These are phyloP conservation scores for Taxidea taxus DNA, from an alignment of 2,113 vertebrate genomes.

Conservation along the genomic window DNA sequence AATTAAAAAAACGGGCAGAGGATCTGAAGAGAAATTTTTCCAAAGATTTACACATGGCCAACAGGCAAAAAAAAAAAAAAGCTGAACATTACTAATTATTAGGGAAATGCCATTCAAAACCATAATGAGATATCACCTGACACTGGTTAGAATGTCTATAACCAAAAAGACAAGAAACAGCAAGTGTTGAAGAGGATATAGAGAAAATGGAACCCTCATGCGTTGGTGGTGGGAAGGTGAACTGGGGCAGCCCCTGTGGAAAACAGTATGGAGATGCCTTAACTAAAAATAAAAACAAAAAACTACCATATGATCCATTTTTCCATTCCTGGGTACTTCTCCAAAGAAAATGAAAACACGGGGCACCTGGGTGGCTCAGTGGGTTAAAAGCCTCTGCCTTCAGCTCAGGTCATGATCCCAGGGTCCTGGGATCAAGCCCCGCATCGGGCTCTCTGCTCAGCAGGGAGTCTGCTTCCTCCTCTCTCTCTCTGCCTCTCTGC, in stretches of 20 bases:
- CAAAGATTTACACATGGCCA: background rate
- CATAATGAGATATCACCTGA: background rate
- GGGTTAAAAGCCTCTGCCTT: too few species aligned
- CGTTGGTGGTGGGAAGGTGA: background rate
- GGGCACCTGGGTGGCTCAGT: too few species aligned
- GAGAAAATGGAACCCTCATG: background rate
- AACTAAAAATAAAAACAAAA: background rate
- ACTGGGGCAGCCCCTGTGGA: background rate
- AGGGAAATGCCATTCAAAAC: background rate
- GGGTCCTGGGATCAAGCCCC: too few species aligned
- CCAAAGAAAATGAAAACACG: background rate
- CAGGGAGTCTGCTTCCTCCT: too few species aligned
- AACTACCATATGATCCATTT: background rate
- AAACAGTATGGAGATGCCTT: background rate
- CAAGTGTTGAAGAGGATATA: background rate
- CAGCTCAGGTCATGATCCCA: too few species aligned
- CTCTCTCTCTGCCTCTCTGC: too few species aligned
- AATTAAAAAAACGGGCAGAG: background rate
- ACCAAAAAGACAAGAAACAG: background rate
- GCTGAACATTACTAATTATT: background rate
- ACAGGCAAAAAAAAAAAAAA: background rate
- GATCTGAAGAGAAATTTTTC: background rate
- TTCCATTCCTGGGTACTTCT: background rate
- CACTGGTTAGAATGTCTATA: background rate
- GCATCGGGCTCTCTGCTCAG: too few species aligned